These are phyloP conservation scores for Gavia stellata DNA, from an alignment of 2,113 vertebrate genomes.

Conservation along the genomic window DNA sequence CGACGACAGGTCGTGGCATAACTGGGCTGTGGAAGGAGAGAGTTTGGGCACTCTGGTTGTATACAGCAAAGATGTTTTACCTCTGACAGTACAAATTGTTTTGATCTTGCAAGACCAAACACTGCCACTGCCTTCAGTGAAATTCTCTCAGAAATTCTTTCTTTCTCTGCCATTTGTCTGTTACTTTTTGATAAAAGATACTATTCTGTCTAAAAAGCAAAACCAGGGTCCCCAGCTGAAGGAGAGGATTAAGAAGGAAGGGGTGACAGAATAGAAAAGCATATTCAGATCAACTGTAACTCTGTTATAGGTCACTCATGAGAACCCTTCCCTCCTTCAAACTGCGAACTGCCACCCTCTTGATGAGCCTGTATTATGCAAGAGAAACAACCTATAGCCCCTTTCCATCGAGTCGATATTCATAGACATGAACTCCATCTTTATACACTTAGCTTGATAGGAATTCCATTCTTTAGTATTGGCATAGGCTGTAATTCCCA, in stretches of 20 bases:
- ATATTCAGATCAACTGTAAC: neutral
- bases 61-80: neutral
- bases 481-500: neutral
- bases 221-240: neutral
- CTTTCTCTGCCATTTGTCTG: neutral
- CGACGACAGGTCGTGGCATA: rapidly evolving
- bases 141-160: neutral
- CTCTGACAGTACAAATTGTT: neutral
- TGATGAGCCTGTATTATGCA: neutral
- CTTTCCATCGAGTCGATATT: neutral
- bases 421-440: neutral
- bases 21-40: neutral
- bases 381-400: neutral
- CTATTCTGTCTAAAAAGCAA: neutral
- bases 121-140: neutral
- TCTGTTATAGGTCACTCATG: neutral
- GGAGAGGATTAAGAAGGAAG: neutral
- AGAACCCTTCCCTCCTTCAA: neutral
- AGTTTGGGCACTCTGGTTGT: neutral
- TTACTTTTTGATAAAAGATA: neutral
- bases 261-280: neutral
- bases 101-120: neutral
- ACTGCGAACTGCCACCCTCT: neutral
- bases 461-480: neutral
- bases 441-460: neutral